Base-by-base conservation (phyloP, 2,113 vertebrate species). In the Dromas ardeola region DNA sequence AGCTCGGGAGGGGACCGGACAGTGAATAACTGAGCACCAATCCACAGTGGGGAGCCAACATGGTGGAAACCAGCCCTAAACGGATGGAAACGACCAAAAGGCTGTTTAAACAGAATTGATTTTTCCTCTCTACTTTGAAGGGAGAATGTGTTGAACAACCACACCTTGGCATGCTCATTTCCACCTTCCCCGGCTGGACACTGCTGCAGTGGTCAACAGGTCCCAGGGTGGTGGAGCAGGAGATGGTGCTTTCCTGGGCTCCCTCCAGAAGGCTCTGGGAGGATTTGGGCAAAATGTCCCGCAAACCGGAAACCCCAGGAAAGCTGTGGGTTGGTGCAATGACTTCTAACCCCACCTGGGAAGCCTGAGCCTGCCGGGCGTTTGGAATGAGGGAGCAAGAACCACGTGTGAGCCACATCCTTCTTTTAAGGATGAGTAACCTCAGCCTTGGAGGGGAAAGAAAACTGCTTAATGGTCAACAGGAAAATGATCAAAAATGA, bases 41-140 rank as follows among this genome's bases (percentile, higher is more conserved):
- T 21, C 53, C 9, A 7, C 58, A 56, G 34, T 1, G 5, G 32
- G 27, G 27, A 72, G 20, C 32, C 2, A 4, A 18, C 1, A 1
- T 0, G 3, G 34, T 20, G 29, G 47, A 81, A 45, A 67, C 11
- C 77, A 86, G 29, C 20, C 32, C 40, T 13, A 40, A 45, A n/a
- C 0, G 1, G 22, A 56, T 21, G 42, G 52, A 78, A 92, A 72
- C 9, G 14, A 85, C 45, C n/a, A 71, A 71, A 81, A 66, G 29
- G 27, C 47, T 59, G 2, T n/a, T 76, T n/a, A 53, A 66, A 65
- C 34, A 26, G 22, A 80, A 81, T 27, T 49, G 11, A 16, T 76
- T 85, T 53, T 76, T n/a, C 13, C 30, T 59, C 9, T 26, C 38
- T 63, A 8, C 29, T 11, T 18, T 52, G 49, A 56, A 50, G 20